phyloP scores from a whole-genome alignment of 2,113 vertebrate species.

The Theropithecus gelada region DNA sequence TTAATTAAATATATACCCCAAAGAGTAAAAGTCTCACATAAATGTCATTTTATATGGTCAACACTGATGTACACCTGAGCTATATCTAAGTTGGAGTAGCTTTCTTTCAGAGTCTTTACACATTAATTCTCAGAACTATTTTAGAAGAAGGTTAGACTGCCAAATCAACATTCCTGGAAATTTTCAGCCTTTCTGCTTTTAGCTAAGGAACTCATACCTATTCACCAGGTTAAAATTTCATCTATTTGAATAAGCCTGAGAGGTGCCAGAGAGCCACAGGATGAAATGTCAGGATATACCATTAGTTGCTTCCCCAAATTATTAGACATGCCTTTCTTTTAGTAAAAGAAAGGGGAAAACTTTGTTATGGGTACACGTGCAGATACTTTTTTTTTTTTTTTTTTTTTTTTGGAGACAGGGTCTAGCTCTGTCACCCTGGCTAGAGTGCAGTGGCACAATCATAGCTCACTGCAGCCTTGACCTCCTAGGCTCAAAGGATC shows the following conservation, averaged over 20 bases:
- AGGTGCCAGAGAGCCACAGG: not conserved
- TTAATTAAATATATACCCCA: not conserved
- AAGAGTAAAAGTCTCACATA: not conserved
- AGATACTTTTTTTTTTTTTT: not conserved
- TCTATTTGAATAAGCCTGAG: not conserved
- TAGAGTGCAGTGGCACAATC: too few species aligned
- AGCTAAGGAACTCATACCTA: not conserved
- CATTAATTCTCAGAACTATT: constrained; percentile 28
- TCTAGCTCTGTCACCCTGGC: too few species aligned
- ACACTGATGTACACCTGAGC: not conserved
- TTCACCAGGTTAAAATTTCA: constrained; percentile 10
- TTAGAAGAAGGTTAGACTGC: constrained; percentile 2
- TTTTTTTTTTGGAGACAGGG: too few species aligned
- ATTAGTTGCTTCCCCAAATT: not conserved
- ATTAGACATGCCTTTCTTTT: not conserved
- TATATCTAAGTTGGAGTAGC: constrained; percentile 3
- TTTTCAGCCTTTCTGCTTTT: not conserved
- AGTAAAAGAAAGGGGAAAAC: not conserved
- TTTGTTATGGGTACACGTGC: not conserved
- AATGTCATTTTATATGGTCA: constrained; percentile 16
- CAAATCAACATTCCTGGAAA: constrained; percentile 2
- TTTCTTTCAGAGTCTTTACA: not conserved
- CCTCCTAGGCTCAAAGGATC: too few species aligned
- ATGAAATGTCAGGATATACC: not conserved
- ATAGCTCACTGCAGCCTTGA: too few species aligned